Base-by-base conservation (phyloP, 1,140 invertebrate species). In the Papilio machaon region DNA sequence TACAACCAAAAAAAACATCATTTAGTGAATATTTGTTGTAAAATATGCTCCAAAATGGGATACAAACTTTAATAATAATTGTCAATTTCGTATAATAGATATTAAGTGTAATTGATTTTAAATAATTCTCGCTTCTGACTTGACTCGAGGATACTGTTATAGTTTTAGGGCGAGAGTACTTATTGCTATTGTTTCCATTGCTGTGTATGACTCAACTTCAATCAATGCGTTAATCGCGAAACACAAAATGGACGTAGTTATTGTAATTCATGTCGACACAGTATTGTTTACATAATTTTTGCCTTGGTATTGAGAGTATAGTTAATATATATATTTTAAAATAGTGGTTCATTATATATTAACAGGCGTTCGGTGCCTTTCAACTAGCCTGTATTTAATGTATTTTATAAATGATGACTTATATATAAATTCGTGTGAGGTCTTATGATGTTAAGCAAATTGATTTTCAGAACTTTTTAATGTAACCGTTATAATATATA, bases 11-110 rank as follows among this genome's bases (percentile, higher is more conserved):
- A 86, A 81, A 86, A 87, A 87, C 84, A 88, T 81, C 87, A 88
- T 80, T 35, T 92, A 92, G 85, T 82, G 91, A 92, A 92, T 92
- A 94, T 91, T 91, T 91, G 91, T 92, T 91, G 86, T 94, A 92
- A 86, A 92, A 92, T 94, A 92, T 91, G 91, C 90, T 86, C 81
- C 80, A 81, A 74, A 73, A 80, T 80, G 77, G 80, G 86, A 80
- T 81, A 82, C 54, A 60, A 43, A 78, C 10, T 79, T n/a, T 64
- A 79, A 79, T 19, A 87, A 86, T 88, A 86, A 84, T 54, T 89
- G 91, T 92, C 91, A 92, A 94, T 92, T 92, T 90, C 86, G 82
- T 90, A 81, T 87, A 82, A 85, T 79, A 87, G 85, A 83, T 80
- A 58, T 89, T 85, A 88, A 82, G 82, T 83, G 80, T 80, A 81